A percentile compares a stretch with the other conserved stretches of the same genome.
Conservation (phyloP, 2,888 invertebrate genomes). For the Callinectes sapidus region DNA sequence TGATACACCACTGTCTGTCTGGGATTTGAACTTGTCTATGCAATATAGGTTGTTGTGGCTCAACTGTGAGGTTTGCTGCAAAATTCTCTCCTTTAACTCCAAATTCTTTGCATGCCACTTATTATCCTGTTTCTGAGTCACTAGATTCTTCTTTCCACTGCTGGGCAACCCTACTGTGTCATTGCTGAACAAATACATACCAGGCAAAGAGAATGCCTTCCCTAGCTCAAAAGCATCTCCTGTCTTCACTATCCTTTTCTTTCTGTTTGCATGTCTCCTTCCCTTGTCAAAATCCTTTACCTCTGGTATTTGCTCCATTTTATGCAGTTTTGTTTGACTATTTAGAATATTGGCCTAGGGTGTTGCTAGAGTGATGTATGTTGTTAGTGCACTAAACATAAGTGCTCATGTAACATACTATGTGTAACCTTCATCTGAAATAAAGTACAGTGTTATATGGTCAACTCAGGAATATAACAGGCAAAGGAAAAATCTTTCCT, state of each 20-base stretch:
- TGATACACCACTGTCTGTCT: background rate
- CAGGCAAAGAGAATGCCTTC: background rate
- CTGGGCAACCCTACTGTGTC: background rate
- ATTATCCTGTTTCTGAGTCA: background rate
- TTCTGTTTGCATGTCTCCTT: background rate
- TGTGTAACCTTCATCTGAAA: background rate
- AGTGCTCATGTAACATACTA: background rate
- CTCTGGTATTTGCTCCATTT: conserved; percentile 20
- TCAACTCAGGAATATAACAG: background rate
- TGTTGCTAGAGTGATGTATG: background rate
- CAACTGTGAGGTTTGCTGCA: background rate
- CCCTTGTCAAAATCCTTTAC: background rate
- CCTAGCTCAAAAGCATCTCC: background rate
- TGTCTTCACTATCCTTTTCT: background rate
- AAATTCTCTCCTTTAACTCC: background rate
- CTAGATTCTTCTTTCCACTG: background rate
- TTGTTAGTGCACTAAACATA: background rate
- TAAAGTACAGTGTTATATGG: background rate
- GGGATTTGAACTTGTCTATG: background rate
- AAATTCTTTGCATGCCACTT: background rate
- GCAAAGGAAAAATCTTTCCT: background rate
- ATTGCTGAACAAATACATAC: background rate
- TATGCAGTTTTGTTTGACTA: background rate
- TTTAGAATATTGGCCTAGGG: background rate
- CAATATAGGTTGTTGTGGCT: background rate